Percentiles rank a stretch among this genome's conserved stretches.
These are phyloP conservation scores for Heteropelma amictum DNA, from an alignment of 2,888 invertebrate species.

Conservation along the genomic window DNA sequence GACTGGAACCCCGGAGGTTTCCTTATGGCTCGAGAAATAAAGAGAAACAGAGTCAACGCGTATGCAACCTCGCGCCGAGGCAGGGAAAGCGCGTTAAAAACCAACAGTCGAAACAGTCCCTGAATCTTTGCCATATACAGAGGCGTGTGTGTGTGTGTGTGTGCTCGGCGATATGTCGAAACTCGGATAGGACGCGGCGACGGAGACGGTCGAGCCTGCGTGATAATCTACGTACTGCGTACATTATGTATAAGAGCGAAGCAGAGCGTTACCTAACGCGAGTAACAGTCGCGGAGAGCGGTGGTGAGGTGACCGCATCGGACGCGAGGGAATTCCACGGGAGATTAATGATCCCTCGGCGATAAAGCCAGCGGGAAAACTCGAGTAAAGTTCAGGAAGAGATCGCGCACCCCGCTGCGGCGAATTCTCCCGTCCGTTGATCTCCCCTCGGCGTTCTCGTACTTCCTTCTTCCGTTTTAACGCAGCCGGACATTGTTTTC, in stretches of 20 bases:
- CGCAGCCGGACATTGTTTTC: no score
- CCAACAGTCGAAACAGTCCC: conserved; percentile 14
- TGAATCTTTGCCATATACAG: conserved; percentile 4
- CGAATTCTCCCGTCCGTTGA: conserved; percentile 17
- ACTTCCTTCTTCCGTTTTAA: conserved; percentile 36
- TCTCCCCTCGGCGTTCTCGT: conserved; percentile 14
- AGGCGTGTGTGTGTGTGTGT: conserved; percentile 39
- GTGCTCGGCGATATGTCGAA: conserved; percentile 38
- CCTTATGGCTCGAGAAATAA: conserved; percentile 4
- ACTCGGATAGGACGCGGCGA: conserved; percentile 20
- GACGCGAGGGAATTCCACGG: conserved; percentile 54
- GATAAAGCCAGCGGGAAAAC: conserved; percentile 43
- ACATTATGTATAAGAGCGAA: background rate
- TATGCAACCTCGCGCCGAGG: conserved; percentile 1
- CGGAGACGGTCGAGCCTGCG: background rate
- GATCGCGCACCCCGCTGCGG: conserved; percentile 32
- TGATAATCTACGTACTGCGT: background rate
- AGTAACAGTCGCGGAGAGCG: no score
- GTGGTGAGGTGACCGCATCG: conserved; percentile 47
- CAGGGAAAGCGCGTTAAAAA: conserved; percentile 44
- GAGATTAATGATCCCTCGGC: conserved; percentile 59
- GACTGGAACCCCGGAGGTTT: conserved; percentile 17
- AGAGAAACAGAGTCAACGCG: background rate
- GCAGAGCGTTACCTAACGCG: no score
- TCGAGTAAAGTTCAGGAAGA: conserved; percentile 43